These are phyloP conservation scores for Galleria mellonella DNA, from an alignment of 1,140 invertebrate species.

Conservation along the genomic window DNA sequence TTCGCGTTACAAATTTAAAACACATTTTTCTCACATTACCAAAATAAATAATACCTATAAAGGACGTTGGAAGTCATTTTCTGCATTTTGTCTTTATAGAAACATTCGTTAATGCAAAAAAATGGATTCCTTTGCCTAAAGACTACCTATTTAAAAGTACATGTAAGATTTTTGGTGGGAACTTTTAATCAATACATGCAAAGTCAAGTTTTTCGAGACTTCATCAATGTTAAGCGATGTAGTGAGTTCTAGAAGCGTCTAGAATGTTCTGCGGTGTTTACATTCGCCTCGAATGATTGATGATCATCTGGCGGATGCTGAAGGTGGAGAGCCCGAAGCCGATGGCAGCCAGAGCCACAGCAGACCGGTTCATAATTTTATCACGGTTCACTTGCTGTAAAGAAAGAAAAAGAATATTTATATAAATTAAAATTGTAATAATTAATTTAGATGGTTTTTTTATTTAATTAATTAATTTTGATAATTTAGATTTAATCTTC, in stretches of 20 bases:
- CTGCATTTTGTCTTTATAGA: not conserved
- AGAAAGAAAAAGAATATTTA: conserved; percentile 16
- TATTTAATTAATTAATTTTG: no score
- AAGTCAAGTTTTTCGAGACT: not conserved
- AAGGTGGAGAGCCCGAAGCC: conserved; percentile 77
- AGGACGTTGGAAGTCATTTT: not conserved
- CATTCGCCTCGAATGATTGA: conserved; percentile 52
- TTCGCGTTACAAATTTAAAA: conserved; percentile 3
- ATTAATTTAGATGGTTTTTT: no score
- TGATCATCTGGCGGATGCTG: conserved; percentile 77
- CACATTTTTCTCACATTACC: not conserved
- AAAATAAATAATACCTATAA: not conserved
- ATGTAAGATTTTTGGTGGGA: not conserved
- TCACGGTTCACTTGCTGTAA: conserved; percentile 71
- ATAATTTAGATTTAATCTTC: not conserved
- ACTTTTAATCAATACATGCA: conserved; percentile 4
- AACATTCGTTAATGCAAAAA: not conserved
- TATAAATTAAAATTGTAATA: no score
- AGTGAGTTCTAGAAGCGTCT: not conserved
- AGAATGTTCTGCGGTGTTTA: conserved; percentile 19
- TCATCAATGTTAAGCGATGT: not conserved
- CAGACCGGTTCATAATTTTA: conserved; percentile 74
- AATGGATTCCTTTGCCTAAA: no score
- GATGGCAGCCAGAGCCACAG: conserved; percentile 72
- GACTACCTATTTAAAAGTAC: not conserved